Evolutionary conservation across 2,113 vertebrate genomes (phyloP).

Genomic region (Zosterops pallidus): DNA sequence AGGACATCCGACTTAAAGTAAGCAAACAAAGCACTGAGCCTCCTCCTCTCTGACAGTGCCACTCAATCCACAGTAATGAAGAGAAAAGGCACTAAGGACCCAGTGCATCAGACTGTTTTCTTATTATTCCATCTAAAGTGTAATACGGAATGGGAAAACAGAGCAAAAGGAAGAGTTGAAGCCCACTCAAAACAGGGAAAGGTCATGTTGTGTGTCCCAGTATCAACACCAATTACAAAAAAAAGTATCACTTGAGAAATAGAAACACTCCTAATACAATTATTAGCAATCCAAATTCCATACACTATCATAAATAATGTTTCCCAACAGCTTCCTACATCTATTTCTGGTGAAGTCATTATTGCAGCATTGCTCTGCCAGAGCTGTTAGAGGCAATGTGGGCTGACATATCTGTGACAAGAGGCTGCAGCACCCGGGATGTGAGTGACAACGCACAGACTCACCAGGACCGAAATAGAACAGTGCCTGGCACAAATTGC

Average conservation of each 20-base stretch:
- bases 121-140: background rate
- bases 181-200: background rate
- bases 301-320: background rate
- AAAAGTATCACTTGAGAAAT: accelerated
- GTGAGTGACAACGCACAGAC: background rate
- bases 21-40: background rate
- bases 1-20: background rate
- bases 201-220: accelerated
- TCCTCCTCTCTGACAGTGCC: background rate
- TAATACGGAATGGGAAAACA: background rate
- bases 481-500: background rate
- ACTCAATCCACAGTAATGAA: background rate
- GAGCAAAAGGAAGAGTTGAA: background rate
- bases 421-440: background rate
- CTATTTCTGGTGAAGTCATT: background rate
- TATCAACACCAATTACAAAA: background rate
- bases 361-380: background rate
- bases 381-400: background rate
- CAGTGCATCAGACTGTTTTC: background rate
- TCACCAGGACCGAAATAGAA: background rate
- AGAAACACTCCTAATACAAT: background rate
- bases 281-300: background rate
- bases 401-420: background rate
- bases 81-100: background rate
- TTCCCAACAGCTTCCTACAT: background rate